phyloP scores from a whole-genome alignment of 2,888 invertebrate genomes.

The Drosophila longiperda region DNA sequence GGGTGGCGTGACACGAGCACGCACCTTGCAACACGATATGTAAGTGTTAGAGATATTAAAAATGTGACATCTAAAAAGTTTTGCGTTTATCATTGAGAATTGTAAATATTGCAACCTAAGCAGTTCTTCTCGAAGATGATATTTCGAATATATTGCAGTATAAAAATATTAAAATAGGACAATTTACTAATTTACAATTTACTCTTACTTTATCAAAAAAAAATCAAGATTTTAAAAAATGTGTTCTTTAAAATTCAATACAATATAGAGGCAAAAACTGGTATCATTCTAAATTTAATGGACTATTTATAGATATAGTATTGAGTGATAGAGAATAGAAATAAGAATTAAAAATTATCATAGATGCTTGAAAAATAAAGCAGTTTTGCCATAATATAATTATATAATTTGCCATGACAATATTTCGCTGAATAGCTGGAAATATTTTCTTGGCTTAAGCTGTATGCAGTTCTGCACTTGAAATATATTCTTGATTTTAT shows the following conservation, averaged over 20 bases:
- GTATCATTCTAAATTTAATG: too few species aligned
- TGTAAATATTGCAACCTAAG: background rate
- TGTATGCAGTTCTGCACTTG: background rate
- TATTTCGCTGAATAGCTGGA: background rate
- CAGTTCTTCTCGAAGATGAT: too few species aligned
- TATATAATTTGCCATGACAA: too few species aligned
- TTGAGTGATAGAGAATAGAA: too few species aligned
- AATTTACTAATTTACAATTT: too few species aligned
- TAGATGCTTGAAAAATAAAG: too few species aligned
- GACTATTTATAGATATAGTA: too few species aligned
- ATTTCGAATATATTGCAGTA: too few species aligned
- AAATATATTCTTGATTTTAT: background rate
- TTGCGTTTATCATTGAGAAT: background rate
- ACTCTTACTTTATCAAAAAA: background rate
- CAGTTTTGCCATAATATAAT: too few species aligned
- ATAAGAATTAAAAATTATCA: too few species aligned
- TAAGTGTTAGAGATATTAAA: background rate
- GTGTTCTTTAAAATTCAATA: background rate
- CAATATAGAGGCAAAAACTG: too few species aligned
- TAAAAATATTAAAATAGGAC: too few species aligned
- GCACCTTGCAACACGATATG: background rate
- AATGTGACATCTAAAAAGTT: background rate
- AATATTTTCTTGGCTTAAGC: background rate
- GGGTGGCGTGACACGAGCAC: constrained; percentile 3
- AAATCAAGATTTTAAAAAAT: background rate